A percentile compares a stretch with the other conserved stretches of the same genome.
Evolutionary conservation across 30 jellyfish, hydroid and myxozoan genomes (phyloP).

Genomic region (Hydra vulgaris): DNA sequence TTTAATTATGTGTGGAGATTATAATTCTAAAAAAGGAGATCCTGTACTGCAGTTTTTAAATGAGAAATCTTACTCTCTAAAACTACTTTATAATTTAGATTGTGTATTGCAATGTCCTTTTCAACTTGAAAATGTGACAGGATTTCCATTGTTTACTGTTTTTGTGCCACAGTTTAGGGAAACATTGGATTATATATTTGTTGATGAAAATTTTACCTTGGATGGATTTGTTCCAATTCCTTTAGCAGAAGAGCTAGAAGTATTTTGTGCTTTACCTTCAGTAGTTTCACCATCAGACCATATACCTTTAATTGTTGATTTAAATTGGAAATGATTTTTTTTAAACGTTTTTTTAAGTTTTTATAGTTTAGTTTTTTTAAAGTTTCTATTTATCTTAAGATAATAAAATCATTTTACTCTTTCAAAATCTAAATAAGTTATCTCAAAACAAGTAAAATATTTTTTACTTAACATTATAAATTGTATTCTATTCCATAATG

Average conservation of each 20-base stretch:
- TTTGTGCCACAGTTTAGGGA: slow-evolving; percentile 62
- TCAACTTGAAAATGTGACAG: slow-evolving; percentile 24
- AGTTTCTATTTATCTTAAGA: no score
- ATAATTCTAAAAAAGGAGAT: slow-evolving; percentile 54
- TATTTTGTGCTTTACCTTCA: slow-evolving; percentile 73
- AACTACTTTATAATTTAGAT: slow-evolving; percentile 41
- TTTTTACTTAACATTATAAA: no score
- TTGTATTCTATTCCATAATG: no score
- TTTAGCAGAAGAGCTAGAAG: slow-evolving; percentile 39
- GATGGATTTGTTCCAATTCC: slow-evolving; percentile 66
- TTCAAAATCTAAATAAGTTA: no score
- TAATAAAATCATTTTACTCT: no score
- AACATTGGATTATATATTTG: slow-evolving; percentile 68
- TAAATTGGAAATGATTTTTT: slow-evolving; percentile 33
- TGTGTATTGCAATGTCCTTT: slow-evolving; percentile 18
- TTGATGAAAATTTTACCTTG: slow-evolving; percentile 29
- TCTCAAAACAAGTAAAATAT: no score
- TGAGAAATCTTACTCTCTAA: slow-evolving; percentile 4
- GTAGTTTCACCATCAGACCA: slow-evolving; percentile 88
- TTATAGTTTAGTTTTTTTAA: no score
- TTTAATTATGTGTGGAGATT: slow-evolving; percentile 68
- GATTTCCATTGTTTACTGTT: slow-evolving; percentile 71
- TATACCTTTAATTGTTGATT: slow-evolving; percentile 66
- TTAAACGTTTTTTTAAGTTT: background rate
- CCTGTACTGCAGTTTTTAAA: slow-evolving; percentile 45